Evolutionary conservation across 2,113 vertebrate species (phyloP), one percentile per base, ranked within the genome.

Genomic region (Synchiropus splendidus): DNA sequence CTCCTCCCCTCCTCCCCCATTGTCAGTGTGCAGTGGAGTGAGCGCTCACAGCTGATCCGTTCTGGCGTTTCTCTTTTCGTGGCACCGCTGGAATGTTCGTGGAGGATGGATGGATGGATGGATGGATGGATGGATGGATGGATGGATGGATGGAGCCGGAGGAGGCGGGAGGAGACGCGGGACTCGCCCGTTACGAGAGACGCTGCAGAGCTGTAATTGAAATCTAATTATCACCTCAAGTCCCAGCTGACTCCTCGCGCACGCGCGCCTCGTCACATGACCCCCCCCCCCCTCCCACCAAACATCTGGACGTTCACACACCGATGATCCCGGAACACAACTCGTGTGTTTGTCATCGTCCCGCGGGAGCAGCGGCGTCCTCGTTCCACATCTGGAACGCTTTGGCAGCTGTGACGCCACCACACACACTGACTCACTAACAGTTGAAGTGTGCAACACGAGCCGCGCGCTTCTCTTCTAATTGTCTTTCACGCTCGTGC

Each of bases 221-320:
- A 82, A 79, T 78, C 78, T 79, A 82, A 82, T 82, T 80, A 80
- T 82, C 80, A 80, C 80, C 74, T 80, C 72, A 17, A 70, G 67
- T 70, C 69, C 69, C 74, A 72, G 67, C 67, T 75, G 75, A 79
- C 54, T 53, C 44, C 51, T 16, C 51, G 12, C 12, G 31, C 66
- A 56, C 32, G 16, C 18, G 4, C 36, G 14, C 15, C 17, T 42
- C 61, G 57, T 54, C 64, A 65, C 61, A 64, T 75, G 72, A 67
- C 69, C 71, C 70, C 58, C 52, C 39, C 64, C 18, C n/a, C n/a
- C n/a, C n/a, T n/a, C n/a, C n/a, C n/a, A n/a, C n/a, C n/a, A n/a
- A 77, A 77, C 78, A 82, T 82, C 80, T 82, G 80, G 65, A 45
- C 65, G 64, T 77, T 82, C 63, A 78, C 73, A 75, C 80, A 78